Conservation (phyloP, 2,888 invertebrate species). For the Drosophila yooni region DNA sequence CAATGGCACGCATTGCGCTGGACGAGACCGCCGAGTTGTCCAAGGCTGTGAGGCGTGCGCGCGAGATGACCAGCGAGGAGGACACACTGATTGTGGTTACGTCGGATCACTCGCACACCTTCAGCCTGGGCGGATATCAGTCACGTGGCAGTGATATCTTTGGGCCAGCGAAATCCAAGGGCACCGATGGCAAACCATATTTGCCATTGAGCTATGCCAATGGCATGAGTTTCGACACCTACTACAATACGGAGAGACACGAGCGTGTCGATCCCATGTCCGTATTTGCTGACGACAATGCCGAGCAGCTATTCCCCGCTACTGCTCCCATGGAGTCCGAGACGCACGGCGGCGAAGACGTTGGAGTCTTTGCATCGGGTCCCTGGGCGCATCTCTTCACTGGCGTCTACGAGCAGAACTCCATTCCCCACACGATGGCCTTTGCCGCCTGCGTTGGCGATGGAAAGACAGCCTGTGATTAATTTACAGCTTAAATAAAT, state of each 20-base stretch:
- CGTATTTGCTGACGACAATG: constrained; percentile 25
- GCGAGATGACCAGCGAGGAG: constrained; percentile 87
- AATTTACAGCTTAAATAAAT: constrained; percentile 29
- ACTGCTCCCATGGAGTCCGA: constrained; percentile 86
- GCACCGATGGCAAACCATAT: constrained; percentile 87
- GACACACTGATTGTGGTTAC: constrained; percentile 93
- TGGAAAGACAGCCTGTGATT: constrained; percentile 85
- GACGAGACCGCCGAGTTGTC: constrained; percentile 88
- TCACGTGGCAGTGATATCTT: constrained; percentile 81
- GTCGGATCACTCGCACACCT: constrained; percentile 92
- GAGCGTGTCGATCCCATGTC: constrained; percentile 73
- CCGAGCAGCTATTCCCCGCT: constrained; percentile 86
- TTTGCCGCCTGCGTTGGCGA: constrained; percentile 91
- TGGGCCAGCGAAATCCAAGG: constrained; percentile 66
- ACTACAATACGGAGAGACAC: constrained; percentile 67
- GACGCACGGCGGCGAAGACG: constrained; percentile 93
- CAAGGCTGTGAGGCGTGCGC: constrained; percentile 88
- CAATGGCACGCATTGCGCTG: constrained; percentile 79
- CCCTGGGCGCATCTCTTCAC: constrained; percentile 93
- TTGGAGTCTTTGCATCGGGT: constrained; percentile 90
- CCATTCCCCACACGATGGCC: constrained; percentile 90
- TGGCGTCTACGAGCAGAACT: constrained; percentile 92
- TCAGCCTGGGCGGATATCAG: constrained; percentile 90
- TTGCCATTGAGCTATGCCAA: constrained; percentile 91
- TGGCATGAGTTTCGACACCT: constrained; percentile 87